Percentiles rank a stretch among this genome's conserved stretches.
Conservation (phyloP, 2,888 invertebrate species). For the Agrotis exclamationis region DNA sequence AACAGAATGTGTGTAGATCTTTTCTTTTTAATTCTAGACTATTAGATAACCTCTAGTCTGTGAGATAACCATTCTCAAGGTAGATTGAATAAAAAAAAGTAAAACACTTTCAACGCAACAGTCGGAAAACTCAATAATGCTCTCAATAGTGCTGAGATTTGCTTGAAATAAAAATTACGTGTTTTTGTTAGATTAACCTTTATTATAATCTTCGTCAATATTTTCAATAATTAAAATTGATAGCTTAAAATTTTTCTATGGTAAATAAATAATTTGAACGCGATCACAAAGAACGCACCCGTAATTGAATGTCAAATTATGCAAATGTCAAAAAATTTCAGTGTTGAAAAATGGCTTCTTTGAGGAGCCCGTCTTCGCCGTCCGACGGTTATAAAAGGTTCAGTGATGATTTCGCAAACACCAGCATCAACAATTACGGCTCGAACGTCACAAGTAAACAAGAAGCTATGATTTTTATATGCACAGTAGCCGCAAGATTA, state of each 20-base stretch:
- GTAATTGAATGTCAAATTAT: slow-evolving; percentile 41
- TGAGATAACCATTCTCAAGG: too few relatives aligned
- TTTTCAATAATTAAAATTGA: too few relatives aligned
- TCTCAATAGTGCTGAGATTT: too few relatives aligned
- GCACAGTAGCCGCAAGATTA: slow-evolving; percentile 87
- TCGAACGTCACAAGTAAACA: slow-evolving; percentile 92
- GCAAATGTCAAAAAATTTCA: slow-evolving; percentile 73
- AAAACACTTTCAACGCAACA: too few relatives aligned
- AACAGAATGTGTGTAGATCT: too few relatives aligned
- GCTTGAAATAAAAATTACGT: too few relatives aligned
- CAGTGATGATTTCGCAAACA: slow-evolving; percentile 91
- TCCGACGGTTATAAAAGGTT: slow-evolving; percentile 93
- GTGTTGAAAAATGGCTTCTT: slow-evolving; percentile 89
- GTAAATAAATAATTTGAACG: slow-evolving; percentile 38
- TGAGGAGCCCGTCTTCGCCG: slow-evolving; percentile 91
- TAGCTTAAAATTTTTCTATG: slow-evolving; percentile 61
- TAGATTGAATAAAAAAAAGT: too few relatives aligned
- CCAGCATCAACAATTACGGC: slow-evolving; percentile 92
- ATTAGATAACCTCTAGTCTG: too few relatives aligned
- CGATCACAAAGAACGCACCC: slow-evolving; percentile 17
- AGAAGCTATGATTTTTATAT: slow-evolving; percentile 84
- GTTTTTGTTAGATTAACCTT: too few relatives aligned
- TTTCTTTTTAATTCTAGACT: background rate
- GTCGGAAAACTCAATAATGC: background rate
- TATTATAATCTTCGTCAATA: too few relatives aligned